Base-by-base conservation (phyloP, 35 echinoderm and acorn worm species). In the Anneissia japonica region DNA sequence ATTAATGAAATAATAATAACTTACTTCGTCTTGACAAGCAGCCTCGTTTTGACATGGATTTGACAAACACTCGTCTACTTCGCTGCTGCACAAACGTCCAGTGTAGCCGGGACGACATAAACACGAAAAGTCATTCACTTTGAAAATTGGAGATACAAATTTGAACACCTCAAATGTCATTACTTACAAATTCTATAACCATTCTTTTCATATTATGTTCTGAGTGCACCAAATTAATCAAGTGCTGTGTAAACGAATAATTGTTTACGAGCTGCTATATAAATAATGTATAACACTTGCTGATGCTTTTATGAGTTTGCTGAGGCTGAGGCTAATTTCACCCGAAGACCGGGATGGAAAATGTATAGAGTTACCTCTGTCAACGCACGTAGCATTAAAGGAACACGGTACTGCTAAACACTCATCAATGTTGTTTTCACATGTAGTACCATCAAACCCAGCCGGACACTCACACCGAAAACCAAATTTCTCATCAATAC, bases 361-460 rank as follows among this genome's bases (percentile, higher is more conserved):
- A n/a, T n/a, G n/a, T n/a, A n/a, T n/a, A n/a, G n/a, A 38, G 30
- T 30, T 81, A 81, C 79, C 36, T 81, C 79, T 81, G 36, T 81
- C 79, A 11, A 81, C 9, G 26, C 79, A 81, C 0, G 79, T 64
- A 19, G 51, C 7, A 23, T 64, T 64, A 23, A 64, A 64, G 0
- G 75, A 14, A 86, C 36, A 86, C 30, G 90, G 90, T 46, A 46
- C 81, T n/a, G 90, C 77, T 35, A 16, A 29, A 76, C 90, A 92
- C 80, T 92, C 90, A 21, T 83, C 39, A 26, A 92, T 82, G 14
- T 92, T 85, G 7, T 35, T 76, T 34, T 92, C 84, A 82, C 90
- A 92, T 0, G 35, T 56, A 30, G 23, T 73, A 79, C 85, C 85
- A 56, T 74, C 39, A 46, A 77, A 87, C 6, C 85, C 85, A 33